Base-by-base conservation (phyloP, 1,140 invertebrate species). In the Meloidogyne chitwoodi region DNA sequence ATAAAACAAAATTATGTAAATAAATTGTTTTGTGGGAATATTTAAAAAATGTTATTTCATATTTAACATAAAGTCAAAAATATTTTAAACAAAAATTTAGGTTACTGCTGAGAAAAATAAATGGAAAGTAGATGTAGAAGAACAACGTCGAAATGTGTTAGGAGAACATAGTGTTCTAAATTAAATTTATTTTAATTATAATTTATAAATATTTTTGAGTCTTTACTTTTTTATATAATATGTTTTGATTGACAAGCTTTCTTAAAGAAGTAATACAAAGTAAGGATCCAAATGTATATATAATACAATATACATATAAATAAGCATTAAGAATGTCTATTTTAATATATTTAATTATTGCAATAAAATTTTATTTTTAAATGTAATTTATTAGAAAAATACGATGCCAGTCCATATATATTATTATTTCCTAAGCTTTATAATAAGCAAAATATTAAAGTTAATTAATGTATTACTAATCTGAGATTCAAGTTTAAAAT, bases 141-240 rank as follows among this genome's bases (percentile, higher is more conserved):
- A 98, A 87, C 96, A 99, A 88, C 90, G 96, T 71, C 91, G 92
- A 81, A 96, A 97, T 88, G 98, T 99, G 86, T 98, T 98, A 87
- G 94, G 97, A 88, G 90, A 93, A 75, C 95, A 98, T 88, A 96
- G 94, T 11, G 97, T 99, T 93, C 91, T 98, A 27, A 99, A 98
- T 90, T 98, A 65, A 80, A 96, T 96, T 78, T 93, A 96, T 14
- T n/a, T 56, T n/a, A 56, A 56, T n/a, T 48, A 19, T 56, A 56
- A 44, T n/a, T 56, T 56, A 56, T 48, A 19, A 56, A 56, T n/a
- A 56, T n/a, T 56, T 56, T 38, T 38, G 34, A 8, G 10, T 38
- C 10, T 38, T 94, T 96, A 87, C 88, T 97, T 70, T 93, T 94
- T 1, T 92, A 92, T 0, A 91, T 92, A 75, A 76, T 27, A 80